Evolutionary conservation across 2,797 vertebrate genomes (phyloP).

Genomic region (Gymnopithys bicolor): DNA sequence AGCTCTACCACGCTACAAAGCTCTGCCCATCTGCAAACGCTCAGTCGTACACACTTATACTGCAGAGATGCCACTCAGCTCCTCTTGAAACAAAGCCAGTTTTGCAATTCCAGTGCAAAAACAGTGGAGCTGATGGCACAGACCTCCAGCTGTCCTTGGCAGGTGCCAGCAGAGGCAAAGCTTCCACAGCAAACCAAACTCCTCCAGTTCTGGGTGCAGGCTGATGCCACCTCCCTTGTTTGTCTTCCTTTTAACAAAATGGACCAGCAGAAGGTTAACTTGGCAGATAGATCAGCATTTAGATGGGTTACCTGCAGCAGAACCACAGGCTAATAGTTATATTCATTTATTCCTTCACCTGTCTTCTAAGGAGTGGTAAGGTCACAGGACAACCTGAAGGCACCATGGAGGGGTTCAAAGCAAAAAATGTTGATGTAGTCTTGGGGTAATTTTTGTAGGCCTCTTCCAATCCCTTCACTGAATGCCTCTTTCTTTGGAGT

Average conservation of each 20-base stretch:
- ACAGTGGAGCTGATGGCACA: neutral
- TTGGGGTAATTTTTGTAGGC: neutral
- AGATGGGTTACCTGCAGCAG: neutral
- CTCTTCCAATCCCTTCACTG: neutral
- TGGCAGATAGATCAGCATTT: neutral
- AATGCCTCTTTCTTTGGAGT: neutral
- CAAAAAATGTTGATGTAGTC: neutral
- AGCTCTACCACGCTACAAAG: neutral
- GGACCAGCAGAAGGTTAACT: neutral
- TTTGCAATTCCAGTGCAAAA: neutral
- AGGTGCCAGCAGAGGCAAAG: neutral
- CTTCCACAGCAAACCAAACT: neutral
- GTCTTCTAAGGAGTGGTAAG: neutral
- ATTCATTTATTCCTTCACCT: neutral
- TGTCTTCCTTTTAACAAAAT: neutral
- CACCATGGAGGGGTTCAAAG: accelerated
- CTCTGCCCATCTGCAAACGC: neutral
- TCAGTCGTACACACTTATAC: neutral
- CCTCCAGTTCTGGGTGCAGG: neutral
- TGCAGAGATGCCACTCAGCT: neutral
- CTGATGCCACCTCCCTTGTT: neutral
- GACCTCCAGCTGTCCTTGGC: neutral
- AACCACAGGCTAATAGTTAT: neutral
- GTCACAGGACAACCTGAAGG: neutral
- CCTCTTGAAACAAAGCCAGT: neutral